A percentile compares a stretch with the other conserved stretches of the same genome.
Conservation (phyloP, 2,113 vertebrate species). For the Neolamprologus tretocephalus region DNA sequence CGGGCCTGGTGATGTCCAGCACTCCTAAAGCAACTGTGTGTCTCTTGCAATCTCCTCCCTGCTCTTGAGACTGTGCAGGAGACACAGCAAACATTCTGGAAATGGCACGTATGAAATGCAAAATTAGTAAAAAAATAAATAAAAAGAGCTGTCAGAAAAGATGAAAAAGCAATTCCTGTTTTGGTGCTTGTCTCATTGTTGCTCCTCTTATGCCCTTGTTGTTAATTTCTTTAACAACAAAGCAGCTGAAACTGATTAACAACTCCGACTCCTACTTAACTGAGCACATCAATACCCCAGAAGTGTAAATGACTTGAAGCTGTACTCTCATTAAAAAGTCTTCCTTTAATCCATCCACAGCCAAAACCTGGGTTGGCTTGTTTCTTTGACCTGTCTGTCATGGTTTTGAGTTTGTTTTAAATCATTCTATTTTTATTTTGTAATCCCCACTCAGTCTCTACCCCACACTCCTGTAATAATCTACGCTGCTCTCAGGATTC, state of each 20-base stretch:
- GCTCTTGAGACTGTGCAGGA: not conserved
- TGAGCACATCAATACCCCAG: not conserved
- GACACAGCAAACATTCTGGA: not conserved
- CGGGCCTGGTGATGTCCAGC: not conserved
- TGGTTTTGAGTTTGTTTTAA: not conserved
- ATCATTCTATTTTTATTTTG: not conserved
- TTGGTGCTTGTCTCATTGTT: not conserved
- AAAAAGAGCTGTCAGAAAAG: not conserved
- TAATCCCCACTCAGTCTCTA: not conserved
- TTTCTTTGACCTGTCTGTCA: not conserved
- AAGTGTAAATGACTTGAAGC: not conserved
- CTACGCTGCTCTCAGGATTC: not conserved
- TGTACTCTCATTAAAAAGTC: not conserved
- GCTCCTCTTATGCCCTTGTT: not conserved
- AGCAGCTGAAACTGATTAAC: not conserved
- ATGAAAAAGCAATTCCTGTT: not conserved
- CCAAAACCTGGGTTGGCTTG: not conserved
- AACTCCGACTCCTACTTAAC: not conserved
- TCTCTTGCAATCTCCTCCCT: not conserved
- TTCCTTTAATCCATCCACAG: not conserved
- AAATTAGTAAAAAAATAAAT: not conserved
- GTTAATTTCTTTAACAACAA: not conserved
- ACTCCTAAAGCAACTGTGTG: not conserved
- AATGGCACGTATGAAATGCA: not conserved
- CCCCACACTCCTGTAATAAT: accelerated